Base-by-base conservation (phyloP, 2,888 invertebrate genomes). In the Drosophila melanosoma region DNA sequence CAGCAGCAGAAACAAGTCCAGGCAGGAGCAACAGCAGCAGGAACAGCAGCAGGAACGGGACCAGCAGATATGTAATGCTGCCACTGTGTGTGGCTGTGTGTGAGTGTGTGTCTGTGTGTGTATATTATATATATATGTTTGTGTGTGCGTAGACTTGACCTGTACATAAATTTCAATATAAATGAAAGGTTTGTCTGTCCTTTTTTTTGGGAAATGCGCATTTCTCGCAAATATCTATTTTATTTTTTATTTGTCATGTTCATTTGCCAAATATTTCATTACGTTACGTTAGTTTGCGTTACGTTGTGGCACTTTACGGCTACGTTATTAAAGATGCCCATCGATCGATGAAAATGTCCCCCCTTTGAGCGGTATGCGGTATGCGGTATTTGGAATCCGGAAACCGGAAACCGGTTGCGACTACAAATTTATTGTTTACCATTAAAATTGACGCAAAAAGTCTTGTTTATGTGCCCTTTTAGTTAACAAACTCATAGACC, bases 401-500 rank as follows among this genome's bases (percentile, higher is more conserved):
- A 49, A 57, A 52, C 59, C 60, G 67, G 61, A 42, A 58, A 36
- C 58, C 54, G 69, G 42, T 45, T 70, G 70, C 61, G 71, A 72
- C 72, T 56, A 76, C 58, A 71, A 79, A 87, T 85, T 82, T 82
- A 76, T 81, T 83, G 88, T 77, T 75, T 77, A 79, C 81, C 75
- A 90, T 87, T 87, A 90, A 88, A 90, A 86, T 86, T 70, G 83
- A 79, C 75, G 71, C 74, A 76, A 76, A 86, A 76, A 80, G 89
- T 78, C 83, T 83, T 88, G 87, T 87, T 87, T 87, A 90, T 90
- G 87, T 76, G 74, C 81, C 82, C 90, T 89, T 82, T 89, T 89
- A 86, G 85, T 82, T 85, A 82, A 85, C 85, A 84, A 89, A 84
- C 89, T 87, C 84, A 87, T 87, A 87, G 87, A 85, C 88, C 88